These are phyloP conservation scores for Lamellibrachia luymesi DNA, from an alignment of 1,140 invertebrate species.

Conservation along the genomic window DNA sequence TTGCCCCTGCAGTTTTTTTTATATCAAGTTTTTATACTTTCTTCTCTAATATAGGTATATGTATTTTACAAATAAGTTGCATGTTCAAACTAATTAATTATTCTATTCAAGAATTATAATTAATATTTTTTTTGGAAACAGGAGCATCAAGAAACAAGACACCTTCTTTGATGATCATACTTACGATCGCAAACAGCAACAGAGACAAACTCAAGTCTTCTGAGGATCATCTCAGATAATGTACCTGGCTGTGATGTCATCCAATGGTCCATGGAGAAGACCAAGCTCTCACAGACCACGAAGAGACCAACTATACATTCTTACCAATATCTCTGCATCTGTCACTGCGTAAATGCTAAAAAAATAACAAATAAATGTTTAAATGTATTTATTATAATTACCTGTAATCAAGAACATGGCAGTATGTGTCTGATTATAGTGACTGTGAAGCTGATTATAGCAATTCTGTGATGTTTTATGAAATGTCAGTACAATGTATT, in stretches of 20 bases:
- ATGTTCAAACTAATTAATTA: too few species aligned
- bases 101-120: slow-evolving; percentile 1
- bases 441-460: not conserved
- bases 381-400: not conserved
- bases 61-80: not conserved
- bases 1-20: too few species aligned
- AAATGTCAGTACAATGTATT: not conserved
- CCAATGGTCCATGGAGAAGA: not conserved
- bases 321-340: not conserved
- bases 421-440: not conserved
- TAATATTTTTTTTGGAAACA: slow-evolving; percentile 32
- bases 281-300: not conserved
- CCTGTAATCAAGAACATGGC: not conserved
- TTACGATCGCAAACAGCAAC: slow-evolving; percentile 38
- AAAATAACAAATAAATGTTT: not conserved
- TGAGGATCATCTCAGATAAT: not conserved
- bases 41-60: not conserved
- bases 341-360: not conserved
- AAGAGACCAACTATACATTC: not conserved
- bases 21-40: too few species aligned
- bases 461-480: not conserved
- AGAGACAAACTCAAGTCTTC: not conserved
- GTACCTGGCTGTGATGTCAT: not conserved
- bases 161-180: slow-evolving; percentile 52
- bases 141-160: slow-evolving; percentile 50